These are phyloP conservation scores for Bergia puertoricense DNA, from an alignment of 92 coral and sea anemone genomes.

Conservation along the genomic window DNA sequence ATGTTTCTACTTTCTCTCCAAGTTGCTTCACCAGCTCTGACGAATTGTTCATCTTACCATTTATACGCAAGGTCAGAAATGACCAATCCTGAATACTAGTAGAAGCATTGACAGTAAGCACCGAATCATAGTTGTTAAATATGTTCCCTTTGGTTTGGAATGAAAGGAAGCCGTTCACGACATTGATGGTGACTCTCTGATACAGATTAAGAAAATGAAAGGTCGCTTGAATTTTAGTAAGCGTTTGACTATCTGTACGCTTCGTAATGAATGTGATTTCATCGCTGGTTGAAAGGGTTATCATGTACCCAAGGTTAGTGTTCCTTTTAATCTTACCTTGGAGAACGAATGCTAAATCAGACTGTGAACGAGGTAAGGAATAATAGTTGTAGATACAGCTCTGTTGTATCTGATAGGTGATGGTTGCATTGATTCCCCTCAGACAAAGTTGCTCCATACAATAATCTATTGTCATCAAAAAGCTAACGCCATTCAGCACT, in stretches of 20 bases:
- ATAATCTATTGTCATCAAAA: conserved; percentile 24
- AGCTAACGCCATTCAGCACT: conserved; percentile 19
- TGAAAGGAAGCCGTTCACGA: not conserved
- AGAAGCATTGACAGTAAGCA: conserved; percentile 10
- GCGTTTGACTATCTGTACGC: conserved; percentile 2
- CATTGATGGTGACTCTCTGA: conserved; percentile 24
- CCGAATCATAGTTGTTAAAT: conserved; percentile 7
- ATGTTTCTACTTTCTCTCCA: conserved; percentile 9
- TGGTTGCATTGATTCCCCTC: conserved; percentile 33
- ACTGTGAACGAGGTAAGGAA: not conserved
- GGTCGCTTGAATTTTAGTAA: conserved; percentile 16
- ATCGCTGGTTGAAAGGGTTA: conserved; percentile 6
- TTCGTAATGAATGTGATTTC: conserved; percentile 14
- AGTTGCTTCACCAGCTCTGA: conserved; percentile 47
- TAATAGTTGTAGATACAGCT: conserved; percentile 4
- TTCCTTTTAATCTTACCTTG: conserved; percentile 6
- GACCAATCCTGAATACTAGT: conserved; percentile 36
- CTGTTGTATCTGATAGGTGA: conserved; percentile 7
- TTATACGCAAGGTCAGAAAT: conserved; percentile 25
- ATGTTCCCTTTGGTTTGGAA: conserved; percentile 30
- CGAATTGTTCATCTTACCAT: conserved; percentile 48
- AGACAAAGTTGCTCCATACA: conserved; percentile 33
- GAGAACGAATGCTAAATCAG: conserved; percentile 30
- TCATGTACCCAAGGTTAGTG: conserved; percentile 8
- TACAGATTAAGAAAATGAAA: conserved; percentile 12